Conservation (phyloP, 2,888 invertebrate species). For the Automeris io region DNA sequence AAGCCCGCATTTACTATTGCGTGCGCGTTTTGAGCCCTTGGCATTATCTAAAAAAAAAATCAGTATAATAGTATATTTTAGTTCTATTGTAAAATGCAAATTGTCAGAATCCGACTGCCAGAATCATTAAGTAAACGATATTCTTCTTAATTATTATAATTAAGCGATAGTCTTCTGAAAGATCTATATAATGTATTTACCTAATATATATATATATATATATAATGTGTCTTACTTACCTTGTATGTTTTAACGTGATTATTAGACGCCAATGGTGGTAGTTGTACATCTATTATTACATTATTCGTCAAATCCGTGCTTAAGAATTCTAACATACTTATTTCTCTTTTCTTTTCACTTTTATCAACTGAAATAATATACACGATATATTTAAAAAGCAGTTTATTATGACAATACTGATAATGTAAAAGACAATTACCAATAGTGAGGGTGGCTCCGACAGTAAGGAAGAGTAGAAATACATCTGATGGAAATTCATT, state of each 20-base stretch:
- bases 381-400: neutral
- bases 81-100: no score
- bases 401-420: neutral
- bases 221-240: slow-evolving; percentile 28
- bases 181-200: no score
- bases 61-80: neutral
- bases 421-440: no score
- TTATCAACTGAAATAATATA: slow-evolving; percentile 38
- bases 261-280: slow-evolving; percentile 55
- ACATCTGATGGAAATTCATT: slow-evolving; percentile 85
- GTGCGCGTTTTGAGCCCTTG: slow-evolving; percentile 85
- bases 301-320: slow-evolving; percentile 51
- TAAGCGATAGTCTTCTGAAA: no score
- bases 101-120: no score
- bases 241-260: slow-evolving; percentile 58
- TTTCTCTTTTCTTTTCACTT: slow-evolving; percentile 25
- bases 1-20: slow-evolving; percentile 88
- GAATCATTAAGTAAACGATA: no score
- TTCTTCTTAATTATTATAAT: no score
- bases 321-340: slow-evolving; percentile 51
- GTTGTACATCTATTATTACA: slow-evolving; percentile 59
- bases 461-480: slow-evolving; percentile 79
- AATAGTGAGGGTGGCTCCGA: slow-evolving; percentile 72
- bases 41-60: slow-evolving; percentile 81
- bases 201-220: neutral